Evolutionary conservation across 2,797 vertebrate species (phyloP).

Genomic region (Neoniphon sammara): DNA sequence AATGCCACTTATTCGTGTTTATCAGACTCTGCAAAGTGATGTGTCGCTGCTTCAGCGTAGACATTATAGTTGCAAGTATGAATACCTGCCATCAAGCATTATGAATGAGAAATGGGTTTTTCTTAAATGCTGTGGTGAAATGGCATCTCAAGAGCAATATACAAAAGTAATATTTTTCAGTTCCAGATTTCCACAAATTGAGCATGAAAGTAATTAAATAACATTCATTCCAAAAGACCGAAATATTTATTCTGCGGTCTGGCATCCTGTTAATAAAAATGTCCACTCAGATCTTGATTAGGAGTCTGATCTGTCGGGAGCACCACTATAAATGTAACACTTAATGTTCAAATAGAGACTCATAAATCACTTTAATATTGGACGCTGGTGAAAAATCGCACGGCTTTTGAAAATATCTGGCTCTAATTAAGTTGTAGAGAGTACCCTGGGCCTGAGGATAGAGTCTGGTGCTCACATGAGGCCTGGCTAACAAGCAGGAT

Average conservation of each 20-base stretch:
- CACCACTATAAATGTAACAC: conserved; percentile 76
- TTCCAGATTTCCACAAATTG: conserved; percentile 71
- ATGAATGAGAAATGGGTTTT: conserved; percentile 13
- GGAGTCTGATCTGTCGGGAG: conserved; percentile 72
- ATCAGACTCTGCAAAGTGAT: conserved; percentile 47
- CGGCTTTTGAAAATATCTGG: conserved; percentile 74
- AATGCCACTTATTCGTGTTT: conserved; percentile 49
- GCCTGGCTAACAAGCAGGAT: conserved; percentile 65
- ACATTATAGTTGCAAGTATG: conserved; percentile 33
- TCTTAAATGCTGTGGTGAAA: not conserved
- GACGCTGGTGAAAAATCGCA: conserved; percentile 62
- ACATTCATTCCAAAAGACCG: conserved; percentile 72
- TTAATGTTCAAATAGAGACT: conserved; percentile 79
- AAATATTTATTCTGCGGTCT: conserved; percentile 77
- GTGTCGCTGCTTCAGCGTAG: conserved; percentile 27
- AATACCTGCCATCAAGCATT: conserved; percentile 30
- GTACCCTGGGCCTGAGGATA: conserved; percentile 63
- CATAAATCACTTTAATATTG: conserved; percentile 82
- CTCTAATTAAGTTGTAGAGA: conserved; percentile 81
- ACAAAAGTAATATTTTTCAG: conserved; percentile 63
- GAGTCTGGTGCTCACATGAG: conserved; percentile 76
- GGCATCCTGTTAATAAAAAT: conserved; percentile 79
- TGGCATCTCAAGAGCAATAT: conserved; percentile 47
- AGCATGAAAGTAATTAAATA: conserved; percentile 81
- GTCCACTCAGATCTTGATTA: conserved; percentile 75